These are phyloP conservation scores for Cryptoblepharus egeriae DNA, from an alignment of 2,797 vertebrate species.

Conservation along the genomic window DNA sequence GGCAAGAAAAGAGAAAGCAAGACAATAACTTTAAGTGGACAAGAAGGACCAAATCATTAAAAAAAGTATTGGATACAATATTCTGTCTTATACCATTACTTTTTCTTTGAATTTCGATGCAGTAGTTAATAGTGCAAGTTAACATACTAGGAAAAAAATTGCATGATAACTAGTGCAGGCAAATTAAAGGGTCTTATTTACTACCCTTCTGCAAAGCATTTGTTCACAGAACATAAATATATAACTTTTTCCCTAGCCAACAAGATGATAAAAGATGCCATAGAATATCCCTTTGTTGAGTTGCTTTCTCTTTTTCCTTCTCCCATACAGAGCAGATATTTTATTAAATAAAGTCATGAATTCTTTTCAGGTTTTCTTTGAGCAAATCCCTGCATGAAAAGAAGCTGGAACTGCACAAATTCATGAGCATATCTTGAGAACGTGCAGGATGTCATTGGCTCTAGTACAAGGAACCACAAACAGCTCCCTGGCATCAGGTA, in stretches of 20 bases:
- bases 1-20: neutral
- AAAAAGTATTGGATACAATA: no score
- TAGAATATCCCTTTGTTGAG: neutral
- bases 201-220: neutral
- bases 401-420: neutral
- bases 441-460: no score
- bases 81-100: neutral
- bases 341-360: neutral
- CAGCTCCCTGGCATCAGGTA: neutral
- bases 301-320: no score
- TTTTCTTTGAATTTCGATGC: neutral
- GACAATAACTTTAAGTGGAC: neutral
- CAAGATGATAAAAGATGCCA: neutral
- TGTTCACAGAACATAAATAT: neutral
- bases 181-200: neutral
- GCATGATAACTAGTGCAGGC: no score
- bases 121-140: neutral
- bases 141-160: neutral
- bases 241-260: neutral
- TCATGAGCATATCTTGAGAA: neutral
- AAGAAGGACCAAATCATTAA: neutral
- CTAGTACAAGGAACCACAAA: neutral
- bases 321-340: neutral
- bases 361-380: neutral
- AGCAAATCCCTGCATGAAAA: neutral